Base-by-base conservation (phyloP, 2,113 vertebrate species). In the Marmota flaviventris region DNA sequence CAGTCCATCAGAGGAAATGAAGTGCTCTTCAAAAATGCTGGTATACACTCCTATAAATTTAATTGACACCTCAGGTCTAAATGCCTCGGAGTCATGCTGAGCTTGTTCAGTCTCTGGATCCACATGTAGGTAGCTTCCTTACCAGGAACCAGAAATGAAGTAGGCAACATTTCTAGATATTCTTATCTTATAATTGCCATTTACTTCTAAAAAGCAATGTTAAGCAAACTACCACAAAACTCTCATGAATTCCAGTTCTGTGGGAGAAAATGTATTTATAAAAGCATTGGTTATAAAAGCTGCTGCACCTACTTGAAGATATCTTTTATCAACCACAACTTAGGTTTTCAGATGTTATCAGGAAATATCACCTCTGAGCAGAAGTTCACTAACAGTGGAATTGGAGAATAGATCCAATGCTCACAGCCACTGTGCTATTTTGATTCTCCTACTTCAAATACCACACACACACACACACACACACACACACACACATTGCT, bases 191-290 rank as follows among this genome's bases (percentile, higher is more conserved):
- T 79, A 48, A 79, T n/a, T 83, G 27, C 27, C 73, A 79, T 72
- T 85, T 70, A 78, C n/a, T 89, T 92, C 90, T 88, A 91, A 81
- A 81, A 97, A 70, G 53, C 95, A 85, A 96, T 42, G 24, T 69
- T 69, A 88, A 56, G 53, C 25, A 86, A 56, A 77, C 61, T 12
- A 76, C 65, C 51, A 79, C 39, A 48, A 42, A 73, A 67, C 39
- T 76, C 72, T 85, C 11, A 27, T 22, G 34, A 76, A 91, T 84
- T 79, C 51, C 17, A 76, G 56, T 67, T 76, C 29, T 89, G 58
- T 89, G 69, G 69, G 37, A 89, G 53, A 85, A 92, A 85, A 70
- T 27, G 25, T 70, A 86, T 61, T 77, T 75, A 77, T 72, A 85
- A 96, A 96, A 91, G 32, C 67, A 65, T 69, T 22, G 32, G 25